phyloP scores from a whole-genome alignment of 2,113 vertebrate species.

The Paracanthobrama guichenoti region DNA sequence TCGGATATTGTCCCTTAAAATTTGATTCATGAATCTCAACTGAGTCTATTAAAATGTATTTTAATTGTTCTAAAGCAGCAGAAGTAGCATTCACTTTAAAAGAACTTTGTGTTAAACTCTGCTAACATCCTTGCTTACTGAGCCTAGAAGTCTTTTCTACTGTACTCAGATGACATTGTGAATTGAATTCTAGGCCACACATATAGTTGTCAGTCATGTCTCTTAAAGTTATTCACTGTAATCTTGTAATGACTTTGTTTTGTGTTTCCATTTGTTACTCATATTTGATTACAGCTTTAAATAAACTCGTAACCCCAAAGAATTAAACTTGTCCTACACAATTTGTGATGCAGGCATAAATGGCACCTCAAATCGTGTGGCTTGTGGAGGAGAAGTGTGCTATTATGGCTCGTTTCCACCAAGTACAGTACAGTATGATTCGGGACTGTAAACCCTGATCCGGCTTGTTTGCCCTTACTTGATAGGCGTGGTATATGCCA shows the following conservation, averaged over 20 bases:
- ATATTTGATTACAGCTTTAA: background rate
- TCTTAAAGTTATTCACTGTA: background rate
- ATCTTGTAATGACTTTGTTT: background rate
- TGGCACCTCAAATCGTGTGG: too few relatives aligned
- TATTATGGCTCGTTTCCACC: too few relatives aligned
- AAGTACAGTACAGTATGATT: too few relatives aligned
- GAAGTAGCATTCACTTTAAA: background rate
- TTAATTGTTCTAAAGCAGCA: background rate
- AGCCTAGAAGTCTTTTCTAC: background rate
- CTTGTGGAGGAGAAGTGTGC: too few relatives aligned
- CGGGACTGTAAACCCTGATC: too few relatives aligned
- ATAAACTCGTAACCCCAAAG: too few relatives aligned
- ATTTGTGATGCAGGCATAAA: too few relatives aligned
- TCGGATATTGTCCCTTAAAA: background rate
- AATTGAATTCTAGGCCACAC: slow-evolving; percentile 1
- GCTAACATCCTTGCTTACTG: background rate
- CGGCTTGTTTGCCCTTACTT: too few relatives aligned
- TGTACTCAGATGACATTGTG: background rate
- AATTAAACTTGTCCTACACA: too few relatives aligned
- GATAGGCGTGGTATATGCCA: too few relatives aligned
- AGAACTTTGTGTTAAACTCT: background rate
- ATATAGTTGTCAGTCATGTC: background rate
- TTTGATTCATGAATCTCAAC: background rate
- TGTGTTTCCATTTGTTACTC: background rate
- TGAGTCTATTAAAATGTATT: background rate